Base-by-base conservation (phyloP, 2,888 invertebrate species). In the Lycocerus yunnanus region DNA sequence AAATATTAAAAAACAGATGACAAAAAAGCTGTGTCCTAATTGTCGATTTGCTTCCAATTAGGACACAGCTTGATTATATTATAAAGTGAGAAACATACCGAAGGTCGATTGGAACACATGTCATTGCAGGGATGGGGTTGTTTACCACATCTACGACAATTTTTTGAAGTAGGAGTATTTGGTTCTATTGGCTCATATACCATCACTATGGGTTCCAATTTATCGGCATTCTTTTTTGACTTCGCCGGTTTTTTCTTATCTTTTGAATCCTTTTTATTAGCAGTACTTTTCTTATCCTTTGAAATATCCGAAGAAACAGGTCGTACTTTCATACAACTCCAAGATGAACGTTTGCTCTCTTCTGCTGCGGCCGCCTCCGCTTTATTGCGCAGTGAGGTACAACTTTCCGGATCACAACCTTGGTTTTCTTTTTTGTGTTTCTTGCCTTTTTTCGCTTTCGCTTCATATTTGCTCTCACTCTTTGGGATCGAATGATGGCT, bases 141-240 rank as follows among this genome's bases (percentile, higher is more conserved):
- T 21, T 58, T 9, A 4, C 65, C 65, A 65, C 69, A 73, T 18
- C 58, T 9, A 11, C 11, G 15, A 66, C 43, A 67, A 18, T 60
- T n/a, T 15, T 27, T 15, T 13, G 27, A 27, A 4, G 1, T 1
- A 8, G n/a, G 6, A n/a, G 43, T n/a, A 43, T 43, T 43, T 10
- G 74, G 74, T 59, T 72, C 20, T 14, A 75, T 75, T 2, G 74
- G 74, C 61, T 75, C 74, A 24, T 75, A 75, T 3, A 75, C 71
- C 66, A 75, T 65, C n/a, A 75, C 74, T 66, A 75, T 58, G n/a
- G 74, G 74, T 16, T 75, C 74, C 14, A 75, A 60, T 43, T 66
- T 66, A 58, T 58, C 15, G 4, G 14, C 11, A 15, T 24, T 69
- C n/a, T 27, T 24, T 27, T 63, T 61, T 27, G 21, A 60, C 24